phyloP scores from a whole-genome alignment of 2,888 invertebrate genomes.

The Apamea anceps region DNA sequence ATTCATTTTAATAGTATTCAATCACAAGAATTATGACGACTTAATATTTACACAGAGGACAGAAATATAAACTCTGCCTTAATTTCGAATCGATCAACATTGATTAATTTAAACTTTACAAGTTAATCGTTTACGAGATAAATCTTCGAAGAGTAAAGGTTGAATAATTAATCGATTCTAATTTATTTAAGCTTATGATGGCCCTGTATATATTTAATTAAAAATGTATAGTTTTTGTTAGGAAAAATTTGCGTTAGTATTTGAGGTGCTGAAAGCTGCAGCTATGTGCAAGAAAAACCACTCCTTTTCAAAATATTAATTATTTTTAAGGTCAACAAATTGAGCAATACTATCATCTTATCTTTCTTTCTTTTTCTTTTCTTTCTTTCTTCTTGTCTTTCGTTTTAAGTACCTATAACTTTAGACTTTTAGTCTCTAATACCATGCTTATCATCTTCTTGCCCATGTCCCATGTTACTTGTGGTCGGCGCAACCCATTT shows the following conservation, averaged over 20 bases:
- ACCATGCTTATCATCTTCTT: background rate
- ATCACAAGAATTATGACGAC: conserved; percentile 37
- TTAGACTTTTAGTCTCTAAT: background rate
- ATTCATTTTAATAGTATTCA: conserved; percentile 1
- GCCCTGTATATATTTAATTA: conserved; percentile 40
- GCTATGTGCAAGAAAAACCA: conserved; percentile 1
- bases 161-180: conserved; percentile 30
- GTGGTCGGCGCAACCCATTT: background rate
- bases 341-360: background rate
- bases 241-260: background rate
- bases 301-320: conserved; percentile 1
- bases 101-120: conserved; percentile 51
- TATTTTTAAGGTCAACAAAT: background rate
- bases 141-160: conserved; percentile 29
- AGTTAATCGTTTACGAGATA: conserved; percentile 37
- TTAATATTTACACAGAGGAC: conserved; percentile 44
- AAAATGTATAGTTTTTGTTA: background rate
- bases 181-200: conserved; percentile 25
- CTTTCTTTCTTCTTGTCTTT: background rate
- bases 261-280: conserved; percentile 5
- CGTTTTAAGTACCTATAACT: background rate
- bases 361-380: no score
- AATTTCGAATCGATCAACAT: conserved; percentile 45
- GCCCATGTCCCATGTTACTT: background rate
- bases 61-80: conserved; percentile 40